A percentile compares a stretch with the other conserved stretches of the same genome.
phyloP scores from a whole-genome alignment of 2,113 vertebrate genomes.

The Phasianus colchicus region DNA sequence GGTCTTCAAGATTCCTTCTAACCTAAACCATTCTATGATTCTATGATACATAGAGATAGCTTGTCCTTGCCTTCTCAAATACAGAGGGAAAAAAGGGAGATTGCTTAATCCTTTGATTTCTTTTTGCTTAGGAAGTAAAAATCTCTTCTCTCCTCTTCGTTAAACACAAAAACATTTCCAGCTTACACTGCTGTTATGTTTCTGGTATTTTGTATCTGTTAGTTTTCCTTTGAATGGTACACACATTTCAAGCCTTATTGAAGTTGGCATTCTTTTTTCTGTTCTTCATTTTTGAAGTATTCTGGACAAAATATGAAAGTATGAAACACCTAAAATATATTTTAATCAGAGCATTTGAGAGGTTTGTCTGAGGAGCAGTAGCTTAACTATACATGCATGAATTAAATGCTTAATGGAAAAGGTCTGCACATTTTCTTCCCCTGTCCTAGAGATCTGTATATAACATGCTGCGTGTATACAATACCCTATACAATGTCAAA shows the following conservation, averaged over 20 bases:
- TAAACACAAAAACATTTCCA: too few species aligned
- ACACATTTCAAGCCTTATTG: not conserved
- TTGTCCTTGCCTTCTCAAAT: not conserved
- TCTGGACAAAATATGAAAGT: not conserved
- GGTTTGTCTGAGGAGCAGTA: not conserved
- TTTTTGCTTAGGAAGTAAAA: not conserved
- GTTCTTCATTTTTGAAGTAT: not conserved
- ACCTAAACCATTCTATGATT: not conserved
- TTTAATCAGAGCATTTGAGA: not conserved
- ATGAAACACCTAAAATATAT: not conserved
- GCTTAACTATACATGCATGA: not conserved
- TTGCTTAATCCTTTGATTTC: not conserved
- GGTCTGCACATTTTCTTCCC: not conserved
- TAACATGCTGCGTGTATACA: too few species aligned
- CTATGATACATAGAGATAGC: not conserved
- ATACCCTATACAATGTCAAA: not conserved
- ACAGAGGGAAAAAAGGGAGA: too few species aligned
- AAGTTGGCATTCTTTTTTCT: not conserved
- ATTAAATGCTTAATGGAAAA: not conserved
- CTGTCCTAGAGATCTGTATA: not conserved
- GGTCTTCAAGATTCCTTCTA: not conserved
- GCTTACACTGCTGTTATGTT: not conserved
- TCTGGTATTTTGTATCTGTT: not conserved
- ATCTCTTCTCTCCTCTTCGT: too few species aligned
- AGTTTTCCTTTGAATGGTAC: not conserved